phyloP scores from a whole-genome alignment of 1,140 invertebrate species.

The Drosophila santomea region DNA sequence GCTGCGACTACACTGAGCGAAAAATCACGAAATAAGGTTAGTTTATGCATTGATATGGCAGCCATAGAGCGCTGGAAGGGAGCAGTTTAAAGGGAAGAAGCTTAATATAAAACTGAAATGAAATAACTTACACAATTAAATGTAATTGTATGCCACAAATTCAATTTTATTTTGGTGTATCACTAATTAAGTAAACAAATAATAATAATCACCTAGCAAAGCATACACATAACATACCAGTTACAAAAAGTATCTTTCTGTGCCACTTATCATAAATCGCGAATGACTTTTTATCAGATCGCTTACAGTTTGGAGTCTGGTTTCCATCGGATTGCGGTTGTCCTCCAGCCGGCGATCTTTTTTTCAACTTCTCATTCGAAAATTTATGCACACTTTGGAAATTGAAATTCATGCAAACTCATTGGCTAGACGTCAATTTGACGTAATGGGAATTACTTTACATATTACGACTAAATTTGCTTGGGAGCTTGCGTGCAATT shows the following conservation, averaged over 20 bases:
- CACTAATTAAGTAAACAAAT: too few relatives aligned
- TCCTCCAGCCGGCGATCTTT: conserved; percentile 61
- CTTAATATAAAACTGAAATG: too few relatives aligned
- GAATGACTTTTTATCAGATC: conserved; percentile 29
- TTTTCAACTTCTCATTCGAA: conserved; percentile 25
- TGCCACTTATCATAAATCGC: conserved; percentile 68
- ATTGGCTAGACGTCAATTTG: conserved; percentile 71
- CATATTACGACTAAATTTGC: conserved; percentile 58
- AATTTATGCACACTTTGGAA: conserved; percentile 43
- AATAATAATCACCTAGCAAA: too few relatives aligned
- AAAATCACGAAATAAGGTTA: neutral
- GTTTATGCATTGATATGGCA: neutral
- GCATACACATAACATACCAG: neutral
- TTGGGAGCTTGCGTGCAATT: conserved; percentile 33
- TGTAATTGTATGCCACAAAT: too few relatives aligned
- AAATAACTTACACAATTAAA: too few relatives aligned
- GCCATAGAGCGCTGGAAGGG: too few relatives aligned
- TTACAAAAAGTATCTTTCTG: conserved; percentile 8
- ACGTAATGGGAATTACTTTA: conserved; percentile 69
- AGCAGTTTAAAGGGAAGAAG: too few relatives aligned
- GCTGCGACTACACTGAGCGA: neutral
- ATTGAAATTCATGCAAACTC: conserved; percentile 67
- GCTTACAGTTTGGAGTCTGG: conserved; percentile 30
- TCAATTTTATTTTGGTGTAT: too few relatives aligned
- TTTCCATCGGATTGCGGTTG: conserved; percentile 69